Percentiles rank a stretch among this genome's conserved stretches.
Evolutionary conservation across 2,113 vertebrate genomes (phyloP).

Genomic region (Microcebus lehilahytsara): DNA sequence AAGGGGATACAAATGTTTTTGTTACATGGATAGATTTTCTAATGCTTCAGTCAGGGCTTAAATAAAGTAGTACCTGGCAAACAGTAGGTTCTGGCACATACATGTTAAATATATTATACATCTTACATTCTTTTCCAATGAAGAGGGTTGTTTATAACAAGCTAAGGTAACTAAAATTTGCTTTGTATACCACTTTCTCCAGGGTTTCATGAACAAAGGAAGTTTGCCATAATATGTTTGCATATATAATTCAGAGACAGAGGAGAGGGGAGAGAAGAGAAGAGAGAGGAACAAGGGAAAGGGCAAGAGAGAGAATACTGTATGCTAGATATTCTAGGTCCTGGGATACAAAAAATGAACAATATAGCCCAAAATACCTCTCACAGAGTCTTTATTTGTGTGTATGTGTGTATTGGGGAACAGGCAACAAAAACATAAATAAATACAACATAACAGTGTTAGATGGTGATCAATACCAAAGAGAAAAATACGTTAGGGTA

Average conservation of each 20-base stretch:
- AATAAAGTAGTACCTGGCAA: background rate
- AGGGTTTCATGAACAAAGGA: background rate
- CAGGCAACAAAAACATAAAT: background rate
- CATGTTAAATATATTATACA: background rate
- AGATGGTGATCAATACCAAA: background rate
- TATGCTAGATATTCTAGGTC: background rate
- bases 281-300: background rate
- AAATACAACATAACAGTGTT: background rate
- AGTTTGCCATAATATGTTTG: background rate
- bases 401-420: background rate
- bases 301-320: background rate
- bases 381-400: background rate
- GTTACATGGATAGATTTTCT: too few relatives aligned
- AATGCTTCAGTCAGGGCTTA: background rate
- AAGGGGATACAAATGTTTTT: too few relatives aligned
- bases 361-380: background rate
- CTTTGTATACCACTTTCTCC: background rate
- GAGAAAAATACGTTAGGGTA: background rate
- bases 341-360: background rate
- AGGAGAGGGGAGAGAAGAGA: rapidly evolving
- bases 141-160: background rate
- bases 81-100: background rate
- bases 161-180: background rate
- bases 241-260: background rate
- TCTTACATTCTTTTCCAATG: background rate